Evolutionary conservation across 2,888 invertebrate species (phyloP).

Genomic region (Strigamia crassipes): DNA sequence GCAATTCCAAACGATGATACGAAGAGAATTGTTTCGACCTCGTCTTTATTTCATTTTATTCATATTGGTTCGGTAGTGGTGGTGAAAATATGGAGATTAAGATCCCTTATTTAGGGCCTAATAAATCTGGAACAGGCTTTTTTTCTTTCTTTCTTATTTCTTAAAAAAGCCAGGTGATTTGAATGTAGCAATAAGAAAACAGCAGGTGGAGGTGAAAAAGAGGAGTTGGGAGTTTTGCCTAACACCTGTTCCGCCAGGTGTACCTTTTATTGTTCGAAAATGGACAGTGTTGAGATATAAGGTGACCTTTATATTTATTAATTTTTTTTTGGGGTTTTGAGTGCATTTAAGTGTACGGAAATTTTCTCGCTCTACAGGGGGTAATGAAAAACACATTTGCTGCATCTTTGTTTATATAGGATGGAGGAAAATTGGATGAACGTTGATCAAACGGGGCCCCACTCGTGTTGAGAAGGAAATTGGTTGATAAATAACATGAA

Average conservation of each 20-base stretch:
- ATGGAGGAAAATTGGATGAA: neutral
- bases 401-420: too few species aligned
- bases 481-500: neutral
- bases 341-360: neutral
- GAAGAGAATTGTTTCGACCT: neutral
- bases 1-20: neutral
- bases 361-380: neutral
- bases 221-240: neutral
- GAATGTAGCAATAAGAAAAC: neutral
- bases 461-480: neutral
- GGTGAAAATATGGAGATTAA: neutral
- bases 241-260: slow-evolving; percentile 37
- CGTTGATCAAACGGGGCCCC: neutral
- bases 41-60: neutral
- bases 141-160: neutral
- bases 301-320: neutral
- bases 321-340: neutral
- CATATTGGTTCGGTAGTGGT: too few species aligned
- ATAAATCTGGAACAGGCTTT: neutral
- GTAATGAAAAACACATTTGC: neutral
- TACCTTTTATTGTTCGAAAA: neutral
- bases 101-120: neutral
- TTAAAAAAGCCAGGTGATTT: neutral
- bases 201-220: slow-evolving; percentile 21
- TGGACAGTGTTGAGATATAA: neutral